These are phyloP conservation scores for Trididemnum nubilum DNA, from an alignment of 23 tunicate species.

Conservation along the genomic window DNA sequence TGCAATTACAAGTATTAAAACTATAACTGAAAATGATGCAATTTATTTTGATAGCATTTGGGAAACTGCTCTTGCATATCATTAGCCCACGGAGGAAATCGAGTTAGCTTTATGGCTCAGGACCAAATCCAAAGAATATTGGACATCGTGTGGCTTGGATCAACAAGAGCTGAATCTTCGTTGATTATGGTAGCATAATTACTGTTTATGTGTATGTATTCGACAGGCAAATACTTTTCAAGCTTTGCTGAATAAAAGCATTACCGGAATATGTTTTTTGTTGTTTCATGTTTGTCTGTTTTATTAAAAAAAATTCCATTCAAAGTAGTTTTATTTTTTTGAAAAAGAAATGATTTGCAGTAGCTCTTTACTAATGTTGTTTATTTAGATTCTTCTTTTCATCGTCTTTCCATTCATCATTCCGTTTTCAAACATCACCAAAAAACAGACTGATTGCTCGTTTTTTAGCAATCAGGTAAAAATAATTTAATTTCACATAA, in stretches of 20 bases:
- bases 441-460: background rate
- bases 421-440: slow-evolving; percentile 7
- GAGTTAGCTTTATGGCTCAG: slow-evolving; percentile 3
- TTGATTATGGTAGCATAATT: background rate
- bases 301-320: too few species aligned
- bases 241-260: background rate
- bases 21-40: too few species aligned
- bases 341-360: too few species aligned
- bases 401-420: slow-evolving; percentile 8
- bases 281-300: background rate
- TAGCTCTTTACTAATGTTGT: too few species aligned
- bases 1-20: too few species aligned
- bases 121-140: slow-evolving; percentile 4
- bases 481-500: too few species aligned
- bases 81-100: slow-evolving; percentile 18
- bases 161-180: background rate
- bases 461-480: slow-evolving; percentile 9
- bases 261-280: background rate
- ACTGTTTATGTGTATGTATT: too few species aligned
- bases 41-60: slow-evolving; percentile 13
- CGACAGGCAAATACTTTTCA: background rate
- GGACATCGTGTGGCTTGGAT: slow-evolving; percentile 21
- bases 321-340: too few species aligned
- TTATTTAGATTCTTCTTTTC: background rate
- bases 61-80: slow-evolving; percentile 32